phyloP scores from a whole-genome alignment of 2,888 invertebrate species.

The Ennomos fuscantarius region DNA sequence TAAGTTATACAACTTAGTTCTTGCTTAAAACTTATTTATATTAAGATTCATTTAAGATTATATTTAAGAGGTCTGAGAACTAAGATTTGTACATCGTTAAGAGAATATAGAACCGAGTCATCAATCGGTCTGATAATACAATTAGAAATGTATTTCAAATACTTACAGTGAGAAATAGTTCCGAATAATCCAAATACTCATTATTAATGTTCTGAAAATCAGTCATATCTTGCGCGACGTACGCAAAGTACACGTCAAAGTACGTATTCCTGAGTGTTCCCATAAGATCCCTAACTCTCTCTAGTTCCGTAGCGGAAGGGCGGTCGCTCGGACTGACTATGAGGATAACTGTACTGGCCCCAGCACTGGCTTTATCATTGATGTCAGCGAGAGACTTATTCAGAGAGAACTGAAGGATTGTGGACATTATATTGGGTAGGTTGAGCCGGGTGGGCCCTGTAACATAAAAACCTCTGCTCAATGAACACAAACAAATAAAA shows the following conservation, averaged over 20 bases:
- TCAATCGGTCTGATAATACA: too few species aligned
- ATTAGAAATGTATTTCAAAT: not conserved
- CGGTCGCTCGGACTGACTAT: constrained; percentile 79
- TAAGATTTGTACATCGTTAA: too few species aligned
- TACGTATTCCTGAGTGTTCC: constrained; percentile 70
- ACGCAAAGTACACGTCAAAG: constrained; percentile 84
- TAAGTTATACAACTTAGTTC: too few species aligned
- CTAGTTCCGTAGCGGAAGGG: constrained; percentile 72
- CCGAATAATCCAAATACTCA: constrained; percentile 78
- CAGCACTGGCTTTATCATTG: constrained; percentile 59
- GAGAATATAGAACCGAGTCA: too few species aligned
- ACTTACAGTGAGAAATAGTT: constrained; percentile 72
- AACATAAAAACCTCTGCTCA: constrained; percentile 33
- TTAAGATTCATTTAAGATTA: too few species aligned
- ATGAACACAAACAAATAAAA: too few species aligned
- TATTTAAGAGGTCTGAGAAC: too few species aligned
- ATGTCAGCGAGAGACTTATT: constrained; percentile 73
- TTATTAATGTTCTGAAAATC: constrained; percentile 78
- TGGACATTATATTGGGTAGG: constrained; percentile 77
- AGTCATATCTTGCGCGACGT: constrained; percentile 71
- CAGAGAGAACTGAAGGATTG: constrained; percentile 73
- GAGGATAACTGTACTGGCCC: constrained; percentile 79
- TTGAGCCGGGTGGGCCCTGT: constrained; percentile 84
- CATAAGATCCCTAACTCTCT: constrained; percentile 70
- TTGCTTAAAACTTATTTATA: too few species aligned